Conservation (phyloP, 2,888 invertebrate species). For the Lycia hirtaria region DNA sequence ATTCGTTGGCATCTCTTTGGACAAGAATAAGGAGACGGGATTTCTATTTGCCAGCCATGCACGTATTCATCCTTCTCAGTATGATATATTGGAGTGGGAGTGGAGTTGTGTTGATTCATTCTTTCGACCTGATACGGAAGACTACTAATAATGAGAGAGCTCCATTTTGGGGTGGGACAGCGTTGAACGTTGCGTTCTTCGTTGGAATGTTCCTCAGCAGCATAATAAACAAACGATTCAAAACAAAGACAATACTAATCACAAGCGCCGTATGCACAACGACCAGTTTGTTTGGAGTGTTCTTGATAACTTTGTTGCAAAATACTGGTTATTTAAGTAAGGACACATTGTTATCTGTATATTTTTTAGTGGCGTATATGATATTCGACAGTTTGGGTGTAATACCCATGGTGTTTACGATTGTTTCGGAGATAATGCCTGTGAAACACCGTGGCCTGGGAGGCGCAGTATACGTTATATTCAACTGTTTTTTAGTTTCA, state of each 20-base stretch:
- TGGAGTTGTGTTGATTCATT: constrained; percentile 21
- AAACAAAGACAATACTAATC: background rate
- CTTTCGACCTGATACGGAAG: background rate
- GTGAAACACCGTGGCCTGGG: constrained; percentile 38
- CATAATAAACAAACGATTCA: constrained; percentile 1
- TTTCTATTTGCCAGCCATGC: constrained; percentile 37
- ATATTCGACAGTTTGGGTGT: constrained; percentile 24
- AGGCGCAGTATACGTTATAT: constrained; percentile 29
- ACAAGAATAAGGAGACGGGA: constrained; percentile 23
- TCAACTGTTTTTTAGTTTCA: constrained; percentile 20
- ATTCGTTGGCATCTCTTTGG: background rate
- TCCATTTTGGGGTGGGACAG: constrained; percentile 18
- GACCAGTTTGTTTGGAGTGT: background rate
- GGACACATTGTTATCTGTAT: constrained; percentile 29
- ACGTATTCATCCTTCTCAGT: constrained; percentile 27
- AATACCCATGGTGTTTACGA: constrained; percentile 9
- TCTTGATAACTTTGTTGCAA: constrained; percentile 11
- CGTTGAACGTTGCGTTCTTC: background rate
- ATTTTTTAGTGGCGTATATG: constrained; percentile 25
- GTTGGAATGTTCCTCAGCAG: background rate
- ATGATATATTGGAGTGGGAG: constrained; percentile 39
- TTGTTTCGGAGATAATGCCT: constrained; percentile 38
- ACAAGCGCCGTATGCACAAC: constrained; percentile 1
- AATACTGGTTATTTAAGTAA: constrained; percentile 12
- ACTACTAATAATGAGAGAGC: constrained; percentile 13